phyloP scores from a whole-genome alignment of 2,113 vertebrate species.

The Antigone vipio region DNA sequence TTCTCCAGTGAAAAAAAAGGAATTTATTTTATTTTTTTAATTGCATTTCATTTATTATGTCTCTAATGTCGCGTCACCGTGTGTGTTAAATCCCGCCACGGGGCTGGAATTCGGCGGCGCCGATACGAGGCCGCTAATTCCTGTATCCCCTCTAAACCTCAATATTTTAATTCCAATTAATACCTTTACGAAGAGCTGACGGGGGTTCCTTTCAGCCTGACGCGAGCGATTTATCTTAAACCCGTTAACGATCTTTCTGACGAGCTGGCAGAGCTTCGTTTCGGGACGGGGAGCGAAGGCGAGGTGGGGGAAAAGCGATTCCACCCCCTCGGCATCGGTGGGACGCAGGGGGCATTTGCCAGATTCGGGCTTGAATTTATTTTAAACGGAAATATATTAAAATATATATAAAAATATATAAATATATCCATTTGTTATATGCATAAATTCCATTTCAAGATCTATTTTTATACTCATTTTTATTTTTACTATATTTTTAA shows the following conservation, averaged over 20 bases:
- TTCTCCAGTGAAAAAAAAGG: not conserved
- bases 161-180: accelerated
- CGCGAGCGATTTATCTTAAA: not conserved
- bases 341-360: too few species aligned
- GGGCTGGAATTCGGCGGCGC: not conserved
- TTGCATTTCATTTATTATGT: too few species aligned
- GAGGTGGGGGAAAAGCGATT: not conserved
- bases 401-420: too few species aligned
- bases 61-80: too few species aligned
- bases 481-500: not conserved
- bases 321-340: not conserved
- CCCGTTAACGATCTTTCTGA: accelerated
- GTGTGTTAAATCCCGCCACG: not conserved
- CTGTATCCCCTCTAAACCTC: accelerated
- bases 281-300: not conserved
- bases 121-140: not conserved
- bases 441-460: too few species aligned
- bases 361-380: not conserved
- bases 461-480: not conserved
- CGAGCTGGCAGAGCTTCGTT: not conserved
- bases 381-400: not conserved
- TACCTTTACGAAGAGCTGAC: too few species aligned
- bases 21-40: not conserved
- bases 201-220: not conserved
- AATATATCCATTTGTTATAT: too few species aligned